Base-by-base conservation (phyloP, 2,888 invertebrate species). In the Fragum sueziense region DNA sequence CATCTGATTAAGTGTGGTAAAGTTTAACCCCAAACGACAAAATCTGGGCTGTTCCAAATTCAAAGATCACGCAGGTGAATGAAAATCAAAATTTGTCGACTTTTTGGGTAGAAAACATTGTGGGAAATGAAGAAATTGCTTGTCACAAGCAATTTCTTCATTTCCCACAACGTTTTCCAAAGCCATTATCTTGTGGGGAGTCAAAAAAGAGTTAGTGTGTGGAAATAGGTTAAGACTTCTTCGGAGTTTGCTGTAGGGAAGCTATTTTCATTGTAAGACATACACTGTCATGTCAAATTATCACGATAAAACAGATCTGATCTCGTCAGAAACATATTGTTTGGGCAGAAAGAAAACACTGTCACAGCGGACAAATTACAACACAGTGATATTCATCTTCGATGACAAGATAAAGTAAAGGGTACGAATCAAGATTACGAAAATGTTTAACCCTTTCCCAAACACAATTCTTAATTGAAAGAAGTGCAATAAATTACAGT, bases 261-360 rank as follows among this genome's bases (percentile, higher is more conserved):
- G n/a, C n/a, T n/a, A 27, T 27, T 27, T 57, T 57, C 17, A 57
- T 57, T 11, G 25, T 11, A 27, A 7, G 29, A 57, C 29, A 29
- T 27, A 25, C 11, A 2, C 17, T 57, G 57, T 27, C 61, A 29
- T 61, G 61, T 33, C 33, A 33, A n/a, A 33, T 61, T 61, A 31
- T 33, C 33, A n/a, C 61, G 20, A 61, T 61, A 61, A 57, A 61
- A 61, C 61, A 61, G 33, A 33, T 33, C n/a, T 29, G n/a, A 61
- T 33, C 33, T 14, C 31, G 61, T 61, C 33, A 61, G 31, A 29
- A 33, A n/a, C 33, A 33, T 33, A 33, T 7, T 61, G 33, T 33
- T 2, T 33, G 11, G 33, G 17, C 1, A 31, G 31, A 61, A 61
- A 61, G 61, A 61, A 33, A 61, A 61, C n/a, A 61, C 7, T 57